phyloP scores from a whole-genome alignment of 2,888 invertebrate genomes.

The Seira ritae region DNA sequence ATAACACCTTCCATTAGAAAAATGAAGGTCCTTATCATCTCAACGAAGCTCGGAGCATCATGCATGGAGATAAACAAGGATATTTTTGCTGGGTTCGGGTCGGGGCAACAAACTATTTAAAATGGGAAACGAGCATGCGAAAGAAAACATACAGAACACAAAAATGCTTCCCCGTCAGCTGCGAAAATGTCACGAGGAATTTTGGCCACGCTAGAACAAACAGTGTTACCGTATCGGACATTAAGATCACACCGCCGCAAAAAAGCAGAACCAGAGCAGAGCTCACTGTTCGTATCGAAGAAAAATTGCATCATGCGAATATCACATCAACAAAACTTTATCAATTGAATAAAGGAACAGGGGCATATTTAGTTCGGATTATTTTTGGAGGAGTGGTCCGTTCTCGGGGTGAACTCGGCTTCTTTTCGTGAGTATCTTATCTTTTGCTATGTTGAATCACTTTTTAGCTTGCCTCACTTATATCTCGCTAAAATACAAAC shows the following conservation, averaged over 20 bases:
- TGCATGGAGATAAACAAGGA: too few relatives aligned
- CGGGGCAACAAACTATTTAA: too few relatives aligned
- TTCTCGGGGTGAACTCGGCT: conserved; percentile 33
- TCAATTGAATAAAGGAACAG: conserved; percentile 23
- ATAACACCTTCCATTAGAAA: too few relatives aligned
- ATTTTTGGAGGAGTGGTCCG: conserved; percentile 45
- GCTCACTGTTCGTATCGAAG: conserved; percentile 5
- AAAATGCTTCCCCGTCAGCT: neutral
- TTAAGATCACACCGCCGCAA: neutral
- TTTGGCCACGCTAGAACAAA: neutral
- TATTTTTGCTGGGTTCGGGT: too few relatives aligned
- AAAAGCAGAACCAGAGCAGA: too few relatives aligned
- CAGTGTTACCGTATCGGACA: neutral
- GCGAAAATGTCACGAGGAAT: neutral
- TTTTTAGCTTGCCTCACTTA: neutral
- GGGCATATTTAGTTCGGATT: neutral
- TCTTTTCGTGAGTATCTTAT: neutral
- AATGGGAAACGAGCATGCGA: too few relatives aligned
- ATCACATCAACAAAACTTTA: neutral
- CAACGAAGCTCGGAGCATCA: too few relatives aligned
- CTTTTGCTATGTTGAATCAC: too few relatives aligned
- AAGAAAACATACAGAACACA: too few relatives aligned
- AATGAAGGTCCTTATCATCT: too few relatives aligned
- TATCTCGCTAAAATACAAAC: neutral
- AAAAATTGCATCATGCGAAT: neutral